A percentile compares a stretch with the other conserved stretches of the same genome.
Conservation (phyloP, 2,113 vertebrate genomes). For the Sardina pilchardus region DNA sequence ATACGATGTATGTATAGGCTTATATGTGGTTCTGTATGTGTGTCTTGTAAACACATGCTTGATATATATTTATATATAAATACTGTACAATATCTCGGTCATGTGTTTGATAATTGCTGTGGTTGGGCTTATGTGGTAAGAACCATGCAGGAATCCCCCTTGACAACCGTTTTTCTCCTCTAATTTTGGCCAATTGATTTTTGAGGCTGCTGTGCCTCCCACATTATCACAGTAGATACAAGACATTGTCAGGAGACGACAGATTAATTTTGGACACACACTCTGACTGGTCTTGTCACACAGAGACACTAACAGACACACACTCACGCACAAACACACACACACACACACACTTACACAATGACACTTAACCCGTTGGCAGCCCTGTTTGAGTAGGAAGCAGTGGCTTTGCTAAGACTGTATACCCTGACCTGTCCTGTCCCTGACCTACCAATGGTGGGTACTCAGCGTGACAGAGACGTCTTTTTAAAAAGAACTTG, state of each 20-base stretch:
- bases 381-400: constrained; percentile 21
- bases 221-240: background rate
- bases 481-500: constrained; percentile 45
- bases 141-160: background rate
- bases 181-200: background rate
- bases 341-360: background rate
- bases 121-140: constrained; percentile 28
- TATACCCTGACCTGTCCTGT: background rate
- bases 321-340: background rate
- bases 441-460: background rate
- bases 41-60: constrained; percentile 31
- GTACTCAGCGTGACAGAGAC: background rate
- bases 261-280: constrained; percentile 21
- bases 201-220: background rate
- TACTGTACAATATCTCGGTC: constrained; percentile 38
- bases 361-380: background rate
- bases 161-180: constrained; percentile 10
- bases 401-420: background rate
- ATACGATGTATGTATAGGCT: constrained; percentile 34
- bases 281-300: background rate
- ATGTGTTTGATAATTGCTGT: constrained; percentile 38
- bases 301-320: background rate
- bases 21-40: constrained; percentile 29
- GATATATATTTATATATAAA: constrained; percentile 30
- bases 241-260: background rate